A percentile compares a stretch with the other conserved stretches of the same genome.
phyloP scores from a whole-genome alignment of 2,888 invertebrate genomes.

The Ichneumoninae sp. region DNA sequence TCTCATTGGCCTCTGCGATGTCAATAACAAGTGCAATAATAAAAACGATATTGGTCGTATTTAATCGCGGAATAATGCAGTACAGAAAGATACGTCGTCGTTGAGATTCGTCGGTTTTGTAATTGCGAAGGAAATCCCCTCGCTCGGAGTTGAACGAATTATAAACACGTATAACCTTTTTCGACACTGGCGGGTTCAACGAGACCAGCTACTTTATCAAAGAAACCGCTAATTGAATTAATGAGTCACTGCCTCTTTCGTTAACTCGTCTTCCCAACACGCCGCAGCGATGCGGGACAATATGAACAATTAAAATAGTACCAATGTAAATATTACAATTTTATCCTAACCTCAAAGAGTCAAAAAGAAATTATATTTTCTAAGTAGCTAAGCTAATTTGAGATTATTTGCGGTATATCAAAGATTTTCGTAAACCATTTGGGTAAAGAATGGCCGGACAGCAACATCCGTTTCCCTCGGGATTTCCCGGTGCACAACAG shows the following conservation, averaged over 20 bases:
- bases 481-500: constrained; percentile 87
- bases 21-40: constrained; percentile 19
- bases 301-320: background rate
- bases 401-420: background rate
- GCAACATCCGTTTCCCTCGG: constrained; percentile 90
- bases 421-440: background rate
- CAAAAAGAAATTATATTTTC: background rate
- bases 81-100: constrained; percentile 28
- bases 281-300: background rate
- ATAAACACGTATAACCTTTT: constrained; percentile 18
- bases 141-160: too few species aligned
- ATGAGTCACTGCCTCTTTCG: background rate
- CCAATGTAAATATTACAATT: background rate
- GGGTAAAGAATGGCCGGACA: constrained; percentile 88
- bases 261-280: background rate
- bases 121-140: too few species aligned
- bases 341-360: constrained; percentile 29
- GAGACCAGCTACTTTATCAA: background rate
- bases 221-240: background rate
- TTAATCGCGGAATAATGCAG: constrained; percentile 20
- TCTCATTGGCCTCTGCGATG: too few species aligned
- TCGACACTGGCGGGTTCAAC: background rate
- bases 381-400: background rate
- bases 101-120: background rate
- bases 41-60: background rate